Conservation (phyloP, 1,140 invertebrate species). For the Vanessa atalanta region DNA sequence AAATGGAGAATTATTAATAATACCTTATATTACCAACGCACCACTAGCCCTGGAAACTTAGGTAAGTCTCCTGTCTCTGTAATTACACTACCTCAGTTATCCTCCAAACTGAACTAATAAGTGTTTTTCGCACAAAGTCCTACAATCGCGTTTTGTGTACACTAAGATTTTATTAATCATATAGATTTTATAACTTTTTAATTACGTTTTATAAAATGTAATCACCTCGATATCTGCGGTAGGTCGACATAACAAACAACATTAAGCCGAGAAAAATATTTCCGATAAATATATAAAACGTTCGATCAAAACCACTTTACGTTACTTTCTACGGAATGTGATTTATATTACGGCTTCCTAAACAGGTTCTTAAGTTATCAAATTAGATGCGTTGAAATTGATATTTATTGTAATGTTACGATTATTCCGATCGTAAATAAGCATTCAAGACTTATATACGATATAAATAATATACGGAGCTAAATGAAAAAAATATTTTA, state of each 20-base stretch:
- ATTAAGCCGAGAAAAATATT: conserved; percentile 10
- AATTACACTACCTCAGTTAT: no score
- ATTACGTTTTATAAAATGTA: conserved; percentile 6
- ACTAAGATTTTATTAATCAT: background rate
- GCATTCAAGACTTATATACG: conserved; percentile 14
- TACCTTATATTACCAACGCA: no score
- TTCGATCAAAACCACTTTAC: conserved; percentile 11
- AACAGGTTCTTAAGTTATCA: conserved; percentile 23
- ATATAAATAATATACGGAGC: conserved; percentile 3
- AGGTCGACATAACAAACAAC: conserved; percentile 13
- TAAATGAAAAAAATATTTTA: background rate
- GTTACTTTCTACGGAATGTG: conserved; percentile 18
- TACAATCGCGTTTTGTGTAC: no score
- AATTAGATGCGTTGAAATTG: conserved; percentile 32
- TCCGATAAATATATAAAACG: conserved; percentile 14
- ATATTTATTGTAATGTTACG: conserved; percentile 27
- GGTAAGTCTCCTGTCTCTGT: no score
- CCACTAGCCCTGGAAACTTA: no score
- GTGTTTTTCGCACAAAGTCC: no score
- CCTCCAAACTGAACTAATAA: no score
- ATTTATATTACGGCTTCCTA: conserved; percentile 21
- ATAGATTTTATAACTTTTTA: conserved; percentile 5
- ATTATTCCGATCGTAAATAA: conserved; percentile 9
- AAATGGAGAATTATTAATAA: no score
- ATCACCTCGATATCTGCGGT: conserved; percentile 23